Evolutionary conservation across 1,140 invertebrate species (phyloP).

Genomic region (Hycleus phaleratus): DNA sequence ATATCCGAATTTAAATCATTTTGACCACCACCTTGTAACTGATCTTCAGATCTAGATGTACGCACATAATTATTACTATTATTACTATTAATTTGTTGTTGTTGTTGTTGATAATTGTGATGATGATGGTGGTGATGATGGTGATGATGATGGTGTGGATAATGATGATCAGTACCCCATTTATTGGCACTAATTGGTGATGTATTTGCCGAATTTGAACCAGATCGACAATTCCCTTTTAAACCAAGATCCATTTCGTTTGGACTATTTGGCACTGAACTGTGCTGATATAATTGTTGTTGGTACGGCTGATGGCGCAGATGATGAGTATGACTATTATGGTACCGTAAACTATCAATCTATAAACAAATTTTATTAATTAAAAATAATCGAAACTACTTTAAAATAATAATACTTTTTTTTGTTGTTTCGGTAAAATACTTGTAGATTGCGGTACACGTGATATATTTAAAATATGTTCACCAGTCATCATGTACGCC

Average conservation of each 20-base stretch:
- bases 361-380: constrained; percentile 29
- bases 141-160: not conserved
- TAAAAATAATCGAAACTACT: not conserved
- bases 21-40: constrained; percentile 65
- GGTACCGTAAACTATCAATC: constrained; percentile 45
- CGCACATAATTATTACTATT: constrained; percentile 51
- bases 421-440: constrained; percentile 55
- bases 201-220: constrained; percentile 49
- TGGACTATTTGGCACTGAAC: constrained; percentile 76
- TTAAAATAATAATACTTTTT: constrained; percentile 45
- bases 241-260: constrained; percentile 52
- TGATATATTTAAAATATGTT: constrained; percentile 85
- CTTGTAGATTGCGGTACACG: constrained; percentile 59
- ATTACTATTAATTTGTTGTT: constrained; percentile 23
- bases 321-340: constrained; percentile 46
- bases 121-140: not conserved
- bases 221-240: constrained; percentile 38
- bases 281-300: constrained; percentile 41
- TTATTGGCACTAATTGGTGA: constrained; percentile 47
- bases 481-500: constrained; percentile 96
- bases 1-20: constrained; percentile 52
- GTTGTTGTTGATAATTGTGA: not conserved
- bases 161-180: constrained; percentile 28
- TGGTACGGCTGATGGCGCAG: constrained; percentile 37
- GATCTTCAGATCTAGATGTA: constrained; percentile 79